Percentiles rank a stretch among this genome's conserved stretches.
phyloP scores from a whole-genome alignment of 2,113 vertebrate species.

The Anoplopoma fimbria region DNA sequence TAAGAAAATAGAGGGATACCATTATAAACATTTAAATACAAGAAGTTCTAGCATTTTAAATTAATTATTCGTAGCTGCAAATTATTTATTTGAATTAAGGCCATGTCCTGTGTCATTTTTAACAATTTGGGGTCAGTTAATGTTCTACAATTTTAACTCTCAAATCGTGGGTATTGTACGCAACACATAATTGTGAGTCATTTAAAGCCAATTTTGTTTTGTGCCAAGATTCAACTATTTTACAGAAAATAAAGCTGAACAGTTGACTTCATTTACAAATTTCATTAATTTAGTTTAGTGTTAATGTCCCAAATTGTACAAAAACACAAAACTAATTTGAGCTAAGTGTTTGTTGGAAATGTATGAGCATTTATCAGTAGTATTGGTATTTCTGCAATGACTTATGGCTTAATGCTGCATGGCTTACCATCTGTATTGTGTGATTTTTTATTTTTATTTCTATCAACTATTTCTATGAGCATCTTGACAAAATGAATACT shows the following conservation, averaged over 20 bases:
- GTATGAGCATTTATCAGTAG: background rate
- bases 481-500: background rate
- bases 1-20: background rate
- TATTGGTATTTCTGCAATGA: background rate
- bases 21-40: background rate
- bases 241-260: background rate
- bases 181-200: background rate
- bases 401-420: background rate
- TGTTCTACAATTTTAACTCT: background rate
- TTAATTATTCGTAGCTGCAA: background rate
- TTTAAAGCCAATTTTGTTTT: too few relatives aligned
- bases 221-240: too few relatives aligned
- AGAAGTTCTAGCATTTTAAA: background rate
- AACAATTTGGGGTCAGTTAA: background rate
- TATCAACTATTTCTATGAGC: background rate
- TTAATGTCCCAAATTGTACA: background rate
- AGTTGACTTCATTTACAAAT: background rate
- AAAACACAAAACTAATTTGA: too few relatives aligned
- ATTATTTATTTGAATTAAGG: background rate
- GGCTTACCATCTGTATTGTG: background rate
- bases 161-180: background rate
- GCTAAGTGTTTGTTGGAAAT: background rate
- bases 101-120: background rate
- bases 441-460: background rate
- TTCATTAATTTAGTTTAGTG: background rate